Percentiles rank a stretch among this genome's conserved stretches.
phyloP scores from a whole-genome alignment of 2,888 invertebrate genomes.

The Sarcophaga subvicina region DNA sequence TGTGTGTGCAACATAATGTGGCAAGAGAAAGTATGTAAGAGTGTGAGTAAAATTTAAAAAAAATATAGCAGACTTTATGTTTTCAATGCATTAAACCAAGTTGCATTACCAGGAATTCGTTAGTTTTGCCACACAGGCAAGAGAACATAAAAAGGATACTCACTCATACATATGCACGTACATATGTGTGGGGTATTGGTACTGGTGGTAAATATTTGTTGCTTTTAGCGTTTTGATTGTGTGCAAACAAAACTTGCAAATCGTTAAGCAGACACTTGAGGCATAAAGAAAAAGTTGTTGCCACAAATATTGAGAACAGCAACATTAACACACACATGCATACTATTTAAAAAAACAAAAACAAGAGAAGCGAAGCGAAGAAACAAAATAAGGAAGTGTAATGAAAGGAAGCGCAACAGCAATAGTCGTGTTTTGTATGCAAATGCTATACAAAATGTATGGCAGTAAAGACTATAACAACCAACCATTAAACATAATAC shows the following conservation, averaged over 20 bases:
- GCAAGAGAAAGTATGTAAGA: neutral
- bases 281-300: conserved; percentile 49
- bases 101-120: neutral
- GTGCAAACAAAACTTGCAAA: conserved; percentile 67
- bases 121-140: conserved; percentile 9
- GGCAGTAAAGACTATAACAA: neutral
- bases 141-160: conserved; percentile 21
- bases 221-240: conserved; percentile 70
- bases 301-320: neutral
- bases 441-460: conserved; percentile 18
- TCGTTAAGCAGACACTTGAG: conserved; percentile 66
- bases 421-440: conserved; percentile 21
- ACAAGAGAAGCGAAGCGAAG: neutral
- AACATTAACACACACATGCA: too few species aligned
- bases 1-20: neutral
- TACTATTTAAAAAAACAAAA: neutral
- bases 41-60: neutral
- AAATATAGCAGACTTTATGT: neutral
- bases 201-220: conserved; percentile 70
- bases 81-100: conserved; percentile 22
- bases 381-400: conserved; percentile 47
- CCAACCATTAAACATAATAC: neutral
- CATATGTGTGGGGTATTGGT: neutral
- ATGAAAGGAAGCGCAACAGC: conserved; percentile 21
- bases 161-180: neutral